Percentiles rank a stretch among this genome's conserved stretches.
Conservation (phyloP, 2,797 vertebrate genomes). For the Manis javanica region DNA sequence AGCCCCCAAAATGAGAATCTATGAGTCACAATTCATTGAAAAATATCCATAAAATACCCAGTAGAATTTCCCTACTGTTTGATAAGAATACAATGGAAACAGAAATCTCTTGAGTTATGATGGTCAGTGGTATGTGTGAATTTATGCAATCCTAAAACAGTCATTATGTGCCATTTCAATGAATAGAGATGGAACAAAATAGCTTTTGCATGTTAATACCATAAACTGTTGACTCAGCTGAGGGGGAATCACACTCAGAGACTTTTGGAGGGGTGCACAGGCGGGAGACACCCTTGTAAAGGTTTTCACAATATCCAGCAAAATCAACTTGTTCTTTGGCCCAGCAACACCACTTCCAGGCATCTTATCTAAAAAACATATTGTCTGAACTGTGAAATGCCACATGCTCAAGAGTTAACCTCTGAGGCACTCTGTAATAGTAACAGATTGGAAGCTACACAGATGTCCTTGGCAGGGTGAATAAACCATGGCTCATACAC, state of each 20-base stretch:
- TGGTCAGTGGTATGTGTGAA: background rate
- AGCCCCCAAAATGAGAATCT: background rate
- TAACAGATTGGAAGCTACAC: background rate
- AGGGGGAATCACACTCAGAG: no score
- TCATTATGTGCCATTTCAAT: background rate
- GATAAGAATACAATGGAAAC: background rate
- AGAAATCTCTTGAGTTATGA: background rate
- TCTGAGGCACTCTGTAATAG: background rate
- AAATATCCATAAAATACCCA: background rate
- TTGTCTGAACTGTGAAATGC: background rate
- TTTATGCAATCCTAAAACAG: background rate
- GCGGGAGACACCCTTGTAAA: background rate
- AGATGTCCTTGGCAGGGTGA: background rate
- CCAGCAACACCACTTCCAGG: background rate
- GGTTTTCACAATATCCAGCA: background rate
- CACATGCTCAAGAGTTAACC: background rate
- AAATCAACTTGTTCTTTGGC: background rate
- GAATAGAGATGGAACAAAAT: background rate
- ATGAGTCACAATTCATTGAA: background rate
- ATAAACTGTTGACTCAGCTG: rapidly evolving
- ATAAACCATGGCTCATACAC: background rate
- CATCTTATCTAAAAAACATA: background rate
- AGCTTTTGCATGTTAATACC: background rate
- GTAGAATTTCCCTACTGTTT: background rate
- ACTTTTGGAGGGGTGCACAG: background rate